Evolutionary conservation across 2,888 invertebrate species (phyloP).

Genomic region (Psylliodes chrysocephalus): DNA sequence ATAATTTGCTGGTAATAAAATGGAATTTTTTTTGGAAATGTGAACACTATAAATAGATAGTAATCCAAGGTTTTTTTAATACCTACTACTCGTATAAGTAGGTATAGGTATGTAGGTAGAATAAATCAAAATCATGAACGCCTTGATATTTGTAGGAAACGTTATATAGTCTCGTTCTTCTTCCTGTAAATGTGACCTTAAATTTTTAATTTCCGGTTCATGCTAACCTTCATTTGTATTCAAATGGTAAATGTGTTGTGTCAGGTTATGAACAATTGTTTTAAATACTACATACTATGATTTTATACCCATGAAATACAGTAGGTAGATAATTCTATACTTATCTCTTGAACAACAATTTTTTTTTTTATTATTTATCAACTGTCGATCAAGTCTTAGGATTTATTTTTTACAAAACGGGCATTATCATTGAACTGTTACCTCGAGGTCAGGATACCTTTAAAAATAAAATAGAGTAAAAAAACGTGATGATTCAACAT

Average conservation of each 20-base stretch:
- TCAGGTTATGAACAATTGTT: not conserved
- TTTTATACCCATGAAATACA: too few species aligned
- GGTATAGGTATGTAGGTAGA: not conserved
- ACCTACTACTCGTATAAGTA: not conserved
- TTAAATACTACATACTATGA: too few species aligned
- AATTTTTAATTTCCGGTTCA: conserved; percentile 20
- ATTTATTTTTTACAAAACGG: too few species aligned
- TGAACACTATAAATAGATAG: not conserved
- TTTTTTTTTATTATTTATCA: too few species aligned
- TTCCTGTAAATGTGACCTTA: conserved; percentile 26
- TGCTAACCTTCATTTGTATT: conserved; percentile 12
- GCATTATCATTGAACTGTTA: conserved; percentile 37
- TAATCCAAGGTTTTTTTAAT: not conserved
- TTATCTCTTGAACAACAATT: too few species aligned
- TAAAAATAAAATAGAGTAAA: conserved; percentile 18
- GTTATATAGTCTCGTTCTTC: conserved; percentile 15
- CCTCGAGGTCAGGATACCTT: conserved; percentile 23
- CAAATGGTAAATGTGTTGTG: conserved; percentile 1
- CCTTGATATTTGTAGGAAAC: conserved; percentile 23
- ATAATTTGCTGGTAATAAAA: too few species aligned
- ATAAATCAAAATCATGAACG: conserved; percentile 12
- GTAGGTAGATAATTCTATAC: too few species aligned
- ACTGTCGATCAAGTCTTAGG: too few species aligned
- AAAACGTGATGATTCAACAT: conserved; percentile 19
- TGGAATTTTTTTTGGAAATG: not conserved